Percentiles rank a stretch among this genome's conserved stretches.
Evolutionary conservation across 2,888 invertebrate genomes (phyloP).

Genomic region (Odontocolon sp.): DNA sequence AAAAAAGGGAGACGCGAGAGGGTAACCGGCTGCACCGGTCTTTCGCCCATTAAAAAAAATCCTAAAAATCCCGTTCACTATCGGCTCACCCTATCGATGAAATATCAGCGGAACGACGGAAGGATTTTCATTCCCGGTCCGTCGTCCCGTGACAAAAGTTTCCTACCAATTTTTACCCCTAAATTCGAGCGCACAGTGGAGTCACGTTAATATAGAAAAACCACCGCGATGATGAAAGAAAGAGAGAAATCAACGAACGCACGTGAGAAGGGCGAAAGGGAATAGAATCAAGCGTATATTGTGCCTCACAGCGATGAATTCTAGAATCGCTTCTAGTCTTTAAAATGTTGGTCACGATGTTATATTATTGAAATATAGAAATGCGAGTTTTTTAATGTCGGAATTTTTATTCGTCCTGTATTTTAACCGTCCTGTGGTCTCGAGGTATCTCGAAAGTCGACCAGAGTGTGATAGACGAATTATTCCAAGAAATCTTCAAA

Average conservation of each 20-base stretch:
- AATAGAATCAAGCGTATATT: conserved; percentile 41
- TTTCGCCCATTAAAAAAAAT: conserved; percentile 41
- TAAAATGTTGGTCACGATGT: too few relatives aligned
- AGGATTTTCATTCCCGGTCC: conserved; percentile 53
- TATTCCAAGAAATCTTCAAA: too few relatives aligned
- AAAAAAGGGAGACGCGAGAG: conserved; percentile 42
- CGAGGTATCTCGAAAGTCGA: too few relatives aligned
- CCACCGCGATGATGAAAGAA: conserved; percentile 26
- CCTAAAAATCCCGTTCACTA: conserved; percentile 63
- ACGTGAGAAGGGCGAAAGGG: conserved; percentile 16
- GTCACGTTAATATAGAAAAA: conserved; percentile 50
- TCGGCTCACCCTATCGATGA: conserved; percentile 63
- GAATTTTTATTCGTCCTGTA: too few relatives aligned
- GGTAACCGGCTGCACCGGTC: conserved; percentile 56
- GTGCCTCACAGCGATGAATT: conserved; percentile 18
- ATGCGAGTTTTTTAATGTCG: too few relatives aligned
- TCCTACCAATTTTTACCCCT: conserved; percentile 58
- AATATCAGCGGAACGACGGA: conserved; percentile 59
- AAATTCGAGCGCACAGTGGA: conserved; percentile 48
- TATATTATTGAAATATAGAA: too few relatives aligned
- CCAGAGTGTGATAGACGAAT: too few relatives aligned
- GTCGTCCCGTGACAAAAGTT: conserved; percentile 58
- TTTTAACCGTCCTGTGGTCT: too few relatives aligned
- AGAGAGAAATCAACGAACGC: too few relatives aligned
- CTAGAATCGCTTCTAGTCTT: too few relatives aligned